A percentile compares a stretch with the other conserved stretches of the same genome.
phyloP scores from a whole-genome alignment of 2,888 invertebrate genomes.

The Cryptops parisi region DNA sequence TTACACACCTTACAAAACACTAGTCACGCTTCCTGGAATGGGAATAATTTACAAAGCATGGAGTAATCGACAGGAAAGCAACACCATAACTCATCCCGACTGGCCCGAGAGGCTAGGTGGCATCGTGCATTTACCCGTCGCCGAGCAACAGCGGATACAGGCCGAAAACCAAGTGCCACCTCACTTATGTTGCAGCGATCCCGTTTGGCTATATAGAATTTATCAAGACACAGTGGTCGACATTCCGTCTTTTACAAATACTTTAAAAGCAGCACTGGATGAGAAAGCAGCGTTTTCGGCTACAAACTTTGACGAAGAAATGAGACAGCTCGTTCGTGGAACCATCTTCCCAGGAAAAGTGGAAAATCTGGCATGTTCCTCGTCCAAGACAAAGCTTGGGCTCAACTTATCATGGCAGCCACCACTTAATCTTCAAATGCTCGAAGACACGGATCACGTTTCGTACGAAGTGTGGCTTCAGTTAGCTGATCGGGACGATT shows the following conservation, averaged over 20 bases:
- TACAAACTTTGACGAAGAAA: neutral
- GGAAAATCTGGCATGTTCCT: constrained; percentile 2
- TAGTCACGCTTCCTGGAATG: constrained; percentile 28
- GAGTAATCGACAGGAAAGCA: constrained; percentile 29
- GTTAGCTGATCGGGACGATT: neutral
- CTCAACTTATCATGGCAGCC: constrained; percentile 1
- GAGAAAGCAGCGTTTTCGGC: neutral
- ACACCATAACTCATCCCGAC: constrained; percentile 23
- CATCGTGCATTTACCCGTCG: constrained; percentile 28
- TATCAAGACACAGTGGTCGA: constrained; percentile 38
- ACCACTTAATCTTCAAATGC: constrained; percentile 11
- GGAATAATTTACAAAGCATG: constrained; percentile 32
- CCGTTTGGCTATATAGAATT: constrained; percentile 37
- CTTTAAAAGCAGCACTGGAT: neutral
- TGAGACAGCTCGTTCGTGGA: neutral
- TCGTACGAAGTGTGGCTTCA: constrained; percentile 13
- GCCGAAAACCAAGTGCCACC: constrained; percentile 28
- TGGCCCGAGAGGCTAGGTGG: constrained; percentile 29
- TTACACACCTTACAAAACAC: constrained; percentile 35
- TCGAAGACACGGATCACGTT: neutral
- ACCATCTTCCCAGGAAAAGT: constrained; percentile 10
- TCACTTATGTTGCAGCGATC: constrained; percentile 36
- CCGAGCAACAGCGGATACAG: constrained; percentile 27
- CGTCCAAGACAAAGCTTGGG: neutral
- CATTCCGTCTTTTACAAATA: constrained; percentile 6